Evolutionary conservation across 2,797 vertebrate species (phyloP), one percentile per base, ranked within the genome.

Genomic region (Diceros bicornis): DNA sequence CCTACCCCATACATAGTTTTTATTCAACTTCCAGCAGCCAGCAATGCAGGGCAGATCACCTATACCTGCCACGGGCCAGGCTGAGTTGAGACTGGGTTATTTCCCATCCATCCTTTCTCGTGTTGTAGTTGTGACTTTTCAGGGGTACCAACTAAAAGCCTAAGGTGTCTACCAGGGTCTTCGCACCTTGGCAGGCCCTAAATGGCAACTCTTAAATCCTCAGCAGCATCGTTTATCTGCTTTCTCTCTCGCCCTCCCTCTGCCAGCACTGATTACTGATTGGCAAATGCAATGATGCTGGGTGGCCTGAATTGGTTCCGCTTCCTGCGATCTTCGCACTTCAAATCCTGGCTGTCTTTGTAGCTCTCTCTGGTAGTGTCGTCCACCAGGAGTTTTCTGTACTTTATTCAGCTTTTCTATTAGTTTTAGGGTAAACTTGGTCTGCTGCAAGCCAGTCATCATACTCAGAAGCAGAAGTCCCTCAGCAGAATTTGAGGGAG

Each of bases 151-250:
- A 14, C 11, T 4, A 0, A 44, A 59, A 47, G 27, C 44, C 8
- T 0, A 17, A 37, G 17, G 23, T 32, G 10, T 12, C 55, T 5
- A 7, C 37, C 2, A 4, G 66, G 12, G 34, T 5, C 32, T 12
- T 17, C 1, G 0, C 32, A 6, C 8, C 4, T 8, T 4, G 21
- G 9, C 50, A 32, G 84, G 37, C 27, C 32, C 57, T 44, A 21
- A 52, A 25, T 29, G 6, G 6, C 1, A 6, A 3, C 5, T 1
- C n/a, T 9, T 20, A 12, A 41, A 1, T 3, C 12, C 34, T 17
- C 41, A n/a, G 52, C 25, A 85, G 62, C 50, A 14, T 16, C 50
- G 13, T 52, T 52, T 52, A 52, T 18, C 18, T 4, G 6, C 47
- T 34, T 21, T n/a, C 20, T n/a, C 50, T 59, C 62, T 13, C 7